A percentile compares a stretch with the other conserved stretches of the same genome.
Evolutionary conservation across 2,888 invertebrate genomes (phyloP).

Genomic region (Caenorhabditis sp.): DNA sequence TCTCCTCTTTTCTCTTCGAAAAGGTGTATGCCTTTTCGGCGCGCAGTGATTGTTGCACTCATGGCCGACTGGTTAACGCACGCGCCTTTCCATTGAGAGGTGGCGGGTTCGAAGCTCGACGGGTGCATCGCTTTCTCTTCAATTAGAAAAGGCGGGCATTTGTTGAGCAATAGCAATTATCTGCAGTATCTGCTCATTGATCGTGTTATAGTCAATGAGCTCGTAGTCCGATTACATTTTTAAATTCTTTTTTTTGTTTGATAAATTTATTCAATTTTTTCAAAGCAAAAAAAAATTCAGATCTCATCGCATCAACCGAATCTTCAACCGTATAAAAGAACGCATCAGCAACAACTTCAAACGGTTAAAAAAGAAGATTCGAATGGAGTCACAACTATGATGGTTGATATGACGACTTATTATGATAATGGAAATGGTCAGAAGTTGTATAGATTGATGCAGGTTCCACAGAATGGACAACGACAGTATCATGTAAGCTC

Average conservation of each 20-base stretch:
- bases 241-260: conserved; percentile 1
- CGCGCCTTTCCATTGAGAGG: not conserved
- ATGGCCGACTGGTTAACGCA: conserved; percentile 25
- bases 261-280: too few relatives aligned
- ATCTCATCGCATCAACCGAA: not conserved
- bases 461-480: conserved; percentile 9
- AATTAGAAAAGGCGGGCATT: conserved; percentile 16
- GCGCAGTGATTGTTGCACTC: conserved; percentile 13
- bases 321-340: not conserved
- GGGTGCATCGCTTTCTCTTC: not conserved
- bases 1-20: not conserved
- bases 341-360: not conserved
- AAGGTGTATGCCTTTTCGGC: not conserved
- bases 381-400: conserved; percentile 9
- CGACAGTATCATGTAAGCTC: conserved; percentile 3
- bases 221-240: conserved; percentile 42
- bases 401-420: conserved; percentile 11
- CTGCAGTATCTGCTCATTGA: conserved; percentile 43
- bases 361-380: conserved; percentile 13
- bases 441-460: conserved; percentile 27
- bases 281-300: too few relatives aligned
- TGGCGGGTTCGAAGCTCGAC: conserved; percentile 7
- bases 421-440: conserved; percentile 8
- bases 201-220: conserved; percentile 34
- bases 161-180: conserved; percentile 31